Base-by-base conservation (phyloP, 2,888 invertebrate species). In the Aspidapion aeneum region DNA sequence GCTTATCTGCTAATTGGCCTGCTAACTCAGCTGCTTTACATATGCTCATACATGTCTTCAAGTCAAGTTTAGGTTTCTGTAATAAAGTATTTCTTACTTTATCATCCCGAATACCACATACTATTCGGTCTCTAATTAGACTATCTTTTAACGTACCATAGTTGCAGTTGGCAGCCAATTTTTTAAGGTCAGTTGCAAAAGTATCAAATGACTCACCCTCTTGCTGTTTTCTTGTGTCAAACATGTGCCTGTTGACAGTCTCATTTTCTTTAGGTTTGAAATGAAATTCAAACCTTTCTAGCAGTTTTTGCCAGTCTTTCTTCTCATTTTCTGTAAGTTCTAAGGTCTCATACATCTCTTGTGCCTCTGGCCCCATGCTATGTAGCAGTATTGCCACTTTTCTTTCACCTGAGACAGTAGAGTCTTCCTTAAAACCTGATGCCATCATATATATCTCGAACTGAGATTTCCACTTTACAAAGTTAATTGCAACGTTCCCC, bases 321-420 rank as follows among this genome's bases (percentile, higher is more conserved):
- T 16, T 22, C 1, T 68, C 22, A 0, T 49, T 60, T 2, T 62
- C 55, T 20, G 54, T 61, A 35, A 66, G 17, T 1, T 61, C 55
- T 18, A 71, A 68, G 9, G 69, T 71, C 22, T 51, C 17, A 63
- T 68, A 69, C 35, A 56, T 64, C 21, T 65, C 60, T 51, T 68
- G 66, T 1, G 68, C 68, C 21, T 70, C 71, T 21, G 68, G 63
- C 1, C 68, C 67, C 1, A 65, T 66, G n/a, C 55, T 21, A 35
- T 68, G 67, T 18, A 67, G 57, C 3, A 68, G 57, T 7, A 66
- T 62, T 9, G 65, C 65, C n/a, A n/a, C n/a, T n/a, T n/a, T n/a
- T n/a, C n/a, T n/a, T n/a, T 66, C 62, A 54, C 50, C 49, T 35
- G 35, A 7, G 35, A 35, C 35, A 12, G 3, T 35, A 35, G 3